Conservation (phyloP, 2,797 vertebrate genomes). For the Otolemur crassicaudatus region DNA sequence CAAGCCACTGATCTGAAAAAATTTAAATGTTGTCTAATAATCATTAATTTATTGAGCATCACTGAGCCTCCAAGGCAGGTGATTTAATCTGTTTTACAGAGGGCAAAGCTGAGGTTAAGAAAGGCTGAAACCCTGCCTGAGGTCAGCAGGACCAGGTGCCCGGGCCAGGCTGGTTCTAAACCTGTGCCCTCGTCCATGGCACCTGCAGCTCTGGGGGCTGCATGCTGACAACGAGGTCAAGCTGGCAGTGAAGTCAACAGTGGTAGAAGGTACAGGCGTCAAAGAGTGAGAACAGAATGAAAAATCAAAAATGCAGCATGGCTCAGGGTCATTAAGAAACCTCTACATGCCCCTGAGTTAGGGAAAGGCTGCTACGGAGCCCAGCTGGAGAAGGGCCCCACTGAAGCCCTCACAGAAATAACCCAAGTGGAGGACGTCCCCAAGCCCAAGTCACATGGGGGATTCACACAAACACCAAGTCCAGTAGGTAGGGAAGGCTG, state of each 20-base stretch:
- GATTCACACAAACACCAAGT: neutral
- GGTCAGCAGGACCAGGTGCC: neutral
- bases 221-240: too few relatives aligned
- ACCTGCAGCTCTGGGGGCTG: neutral
- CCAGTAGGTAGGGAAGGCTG: neutral
- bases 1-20: neutral
- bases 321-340: neutral
- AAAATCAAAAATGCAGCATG: neutral
- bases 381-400: neutral
- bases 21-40: neutral
- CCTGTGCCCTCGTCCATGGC: neutral
- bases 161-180: neutral
- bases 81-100: too few relatives aligned
- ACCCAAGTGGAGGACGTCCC: neutral
- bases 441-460: neutral
- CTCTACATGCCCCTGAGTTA: accelerated
- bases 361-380: neutral
- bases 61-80: neutral
- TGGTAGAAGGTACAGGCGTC: neutral
- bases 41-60: accelerated
- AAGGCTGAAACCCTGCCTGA: neutral
- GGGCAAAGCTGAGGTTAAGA: neutral
- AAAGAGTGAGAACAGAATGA: neutral
- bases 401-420: neutral
- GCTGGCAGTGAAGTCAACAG: neutral